Evolutionary conservation across 2,797 vertebrate genomes (phyloP), one percentile per base, ranked within the genome.

Genomic region (Melanotaenia nigrans): DNA sequence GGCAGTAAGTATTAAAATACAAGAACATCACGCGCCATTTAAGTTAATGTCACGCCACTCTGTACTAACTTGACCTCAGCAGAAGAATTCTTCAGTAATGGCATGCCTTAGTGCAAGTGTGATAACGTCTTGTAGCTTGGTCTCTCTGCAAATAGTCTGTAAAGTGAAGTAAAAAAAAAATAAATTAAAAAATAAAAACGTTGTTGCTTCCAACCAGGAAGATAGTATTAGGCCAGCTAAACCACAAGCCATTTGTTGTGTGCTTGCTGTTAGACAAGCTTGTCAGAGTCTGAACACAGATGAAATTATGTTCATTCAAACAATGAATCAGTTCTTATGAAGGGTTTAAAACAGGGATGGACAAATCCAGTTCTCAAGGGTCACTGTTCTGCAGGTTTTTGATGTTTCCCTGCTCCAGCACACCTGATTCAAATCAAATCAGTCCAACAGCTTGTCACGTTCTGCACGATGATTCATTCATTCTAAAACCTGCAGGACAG

Each of bases 181-280:
- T 25, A 28, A 28, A 28, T 28, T 28, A 60, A 75, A 59, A 49
- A 13, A 40, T 5, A 42, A 16, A 42, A 42, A 16, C 63, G 47
- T 49, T 62, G 61, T 62, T 74, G 66, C 45, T 56, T 79, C 62
- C 62, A 80, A 63, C 45, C 54, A 66, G 60, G 56, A 75, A 71
- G 65, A 63, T 72, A 64, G 60, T 75, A 55, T 85, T 79, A 69
- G 56, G 65, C 33, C 75, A 73, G 30, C 63, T 72, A 22, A 87
- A 87, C 85, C 87, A 69, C 87, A 91, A 82, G 67, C 77, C 77
- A 91, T 90, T 91, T 87, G 75, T 68, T 61, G 63, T 66, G 42
- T 59, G 61, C 54, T 82, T 51, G 47, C 65, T 83, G 66, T 81
- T 77, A 65, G 76, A 71, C n/a, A 55, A 38, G 22, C 71, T 73